Conservation (phyloP, 30 jellyfish, hydroid and myxozoan genomes). For the Euphysa ruthae region DNA sequence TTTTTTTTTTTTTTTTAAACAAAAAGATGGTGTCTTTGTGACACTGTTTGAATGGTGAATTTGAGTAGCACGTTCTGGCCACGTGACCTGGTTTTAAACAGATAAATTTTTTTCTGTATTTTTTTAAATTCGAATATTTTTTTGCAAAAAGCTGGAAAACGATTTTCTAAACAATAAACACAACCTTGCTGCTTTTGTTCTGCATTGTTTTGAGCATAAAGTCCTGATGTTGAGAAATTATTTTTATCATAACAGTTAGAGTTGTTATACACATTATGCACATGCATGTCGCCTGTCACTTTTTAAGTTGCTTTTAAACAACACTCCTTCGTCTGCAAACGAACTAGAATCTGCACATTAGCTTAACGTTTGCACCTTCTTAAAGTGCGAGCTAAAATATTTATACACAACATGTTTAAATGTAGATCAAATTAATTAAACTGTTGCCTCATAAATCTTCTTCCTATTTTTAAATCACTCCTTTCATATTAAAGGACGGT, state of each 20-base stretch:
- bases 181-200: neutral
- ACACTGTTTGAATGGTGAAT: neutral
- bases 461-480: no score
- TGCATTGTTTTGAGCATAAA: neutral
- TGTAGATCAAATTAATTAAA: no score
- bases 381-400: no score
- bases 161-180: neutral
- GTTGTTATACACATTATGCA: no score
- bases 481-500: no score
- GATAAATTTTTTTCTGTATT: neutral
- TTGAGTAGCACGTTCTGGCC: neutral
- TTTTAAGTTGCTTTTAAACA: neutral
- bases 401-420: no score
- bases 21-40: neutral
- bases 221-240: no score
- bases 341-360: no score
- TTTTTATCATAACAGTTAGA: no score
- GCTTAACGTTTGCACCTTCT: no score
- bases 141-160: neutral
- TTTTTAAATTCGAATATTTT: neutral
- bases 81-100: neutral
- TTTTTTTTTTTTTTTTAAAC: neutral
- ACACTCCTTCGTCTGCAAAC: neutral
- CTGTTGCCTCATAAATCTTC: no score
- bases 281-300: no score